Conservation (phyloP, 2,797 vertebrate species). For the Cheirogaleus major region DNA sequence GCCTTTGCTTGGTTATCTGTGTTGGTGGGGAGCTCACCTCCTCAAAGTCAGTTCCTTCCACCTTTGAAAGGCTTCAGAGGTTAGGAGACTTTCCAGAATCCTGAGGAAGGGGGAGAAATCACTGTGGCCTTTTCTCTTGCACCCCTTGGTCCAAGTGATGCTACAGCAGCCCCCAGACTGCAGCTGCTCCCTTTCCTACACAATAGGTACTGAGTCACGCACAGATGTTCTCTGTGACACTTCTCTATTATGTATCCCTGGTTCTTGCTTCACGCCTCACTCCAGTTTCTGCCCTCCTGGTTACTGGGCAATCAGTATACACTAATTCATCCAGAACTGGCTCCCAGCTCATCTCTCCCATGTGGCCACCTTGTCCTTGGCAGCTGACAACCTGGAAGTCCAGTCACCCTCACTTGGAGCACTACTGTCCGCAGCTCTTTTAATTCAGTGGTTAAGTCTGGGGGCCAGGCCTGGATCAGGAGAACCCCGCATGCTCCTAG, state of each 20-base stretch:
- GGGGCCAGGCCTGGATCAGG: neutral
- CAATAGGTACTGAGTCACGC: neutral
- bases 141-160: neutral
- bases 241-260: neutral
- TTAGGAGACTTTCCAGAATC: neutral
- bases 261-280: neutral
- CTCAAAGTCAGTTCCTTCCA: neutral
- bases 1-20: neutral
- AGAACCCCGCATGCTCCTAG: neutral
- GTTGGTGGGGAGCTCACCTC: neutral
- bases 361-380: neutral
- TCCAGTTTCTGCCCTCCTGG: neutral
- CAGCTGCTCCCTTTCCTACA: neutral
- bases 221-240: rapidly evolving
- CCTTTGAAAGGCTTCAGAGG: neutral
- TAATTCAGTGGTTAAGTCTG: neutral
- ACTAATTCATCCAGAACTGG: neutral
- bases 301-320: neutral
- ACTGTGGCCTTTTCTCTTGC: neutral
- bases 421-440: neutral
- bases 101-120: neutral
- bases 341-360: neutral
- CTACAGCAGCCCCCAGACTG: neutral
- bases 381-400: neutral
- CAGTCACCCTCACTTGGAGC: neutral